These are phyloP conservation scores for Myiozetetes cayanensis DNA, from an alignment of 2,113 vertebrate genomes.

Conservation along the genomic window DNA sequence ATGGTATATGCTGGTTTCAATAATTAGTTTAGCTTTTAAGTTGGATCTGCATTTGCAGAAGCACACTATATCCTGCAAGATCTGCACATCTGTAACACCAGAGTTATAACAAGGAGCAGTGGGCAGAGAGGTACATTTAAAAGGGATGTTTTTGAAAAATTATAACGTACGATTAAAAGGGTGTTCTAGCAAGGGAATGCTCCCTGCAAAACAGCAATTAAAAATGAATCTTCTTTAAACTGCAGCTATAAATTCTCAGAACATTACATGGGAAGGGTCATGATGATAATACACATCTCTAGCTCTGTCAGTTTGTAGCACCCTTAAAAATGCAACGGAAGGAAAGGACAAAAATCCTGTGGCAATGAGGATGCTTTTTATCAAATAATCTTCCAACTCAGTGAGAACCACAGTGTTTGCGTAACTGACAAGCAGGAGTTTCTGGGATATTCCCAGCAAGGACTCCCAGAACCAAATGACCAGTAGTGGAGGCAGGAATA, in stretches of 20 bases:
- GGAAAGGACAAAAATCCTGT: neutral
- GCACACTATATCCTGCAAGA: neutral
- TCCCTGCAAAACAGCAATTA: neutral
- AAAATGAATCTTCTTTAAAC: neutral
- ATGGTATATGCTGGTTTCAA: neutral
- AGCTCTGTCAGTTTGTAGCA: neutral
- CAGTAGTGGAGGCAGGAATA: neutral
- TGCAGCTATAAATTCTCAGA: neutral
- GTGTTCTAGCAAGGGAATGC: neutral
- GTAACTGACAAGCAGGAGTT: neutral
- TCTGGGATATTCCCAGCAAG: neutral
- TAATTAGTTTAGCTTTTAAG: neutral
- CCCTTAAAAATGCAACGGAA: neutral
- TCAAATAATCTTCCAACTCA: neutral
- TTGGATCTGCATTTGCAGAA: neutral
- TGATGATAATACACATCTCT: neutral
- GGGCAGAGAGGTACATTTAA: neutral
- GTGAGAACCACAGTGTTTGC: neutral
- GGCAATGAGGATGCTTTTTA: neutral
- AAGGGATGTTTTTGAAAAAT: neutral
- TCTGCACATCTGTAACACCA: neutral
- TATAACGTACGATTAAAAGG: neutral
- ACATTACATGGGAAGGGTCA: neutral
- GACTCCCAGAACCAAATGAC: neutral
- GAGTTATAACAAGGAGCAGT: neutral